These are phyloP conservation scores for Rhyacophila evoluta DNA, from an alignment of 2,888 invertebrate species.

Conservation along the genomic window DNA sequence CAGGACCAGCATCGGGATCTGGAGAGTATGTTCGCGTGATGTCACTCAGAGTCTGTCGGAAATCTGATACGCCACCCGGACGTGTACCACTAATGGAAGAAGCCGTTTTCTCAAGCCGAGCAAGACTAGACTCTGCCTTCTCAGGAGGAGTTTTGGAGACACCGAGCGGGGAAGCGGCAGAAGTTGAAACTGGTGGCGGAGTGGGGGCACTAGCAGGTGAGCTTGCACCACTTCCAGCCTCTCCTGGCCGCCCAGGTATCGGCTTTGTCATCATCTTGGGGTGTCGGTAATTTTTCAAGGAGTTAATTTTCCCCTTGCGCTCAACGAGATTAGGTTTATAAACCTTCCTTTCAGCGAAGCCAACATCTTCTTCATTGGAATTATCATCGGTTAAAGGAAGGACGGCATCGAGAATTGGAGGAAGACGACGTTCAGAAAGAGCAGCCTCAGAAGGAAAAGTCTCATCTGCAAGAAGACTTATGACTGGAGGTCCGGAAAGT, in stretches of 20 bases:
- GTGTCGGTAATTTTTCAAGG: conserved; percentile 68
- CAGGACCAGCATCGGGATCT: conserved; percentile 58
- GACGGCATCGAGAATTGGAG: conserved; percentile 34
- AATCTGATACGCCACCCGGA: conserved; percentile 66
- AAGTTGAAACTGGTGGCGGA: conserved; percentile 58
- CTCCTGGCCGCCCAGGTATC: not conserved
- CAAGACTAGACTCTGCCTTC: conserved; percentile 63
- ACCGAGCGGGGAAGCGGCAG: not conserved
- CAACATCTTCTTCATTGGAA: conserved; percentile 54
- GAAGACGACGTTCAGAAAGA: conserved; percentile 43
- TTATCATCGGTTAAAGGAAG: conserved; percentile 49
- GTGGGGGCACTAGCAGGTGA: conserved; percentile 56
- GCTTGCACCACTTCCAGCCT: conserved; percentile 6
- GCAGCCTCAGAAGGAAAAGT: conserved; percentile 49
- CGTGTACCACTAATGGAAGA: conserved; percentile 62
- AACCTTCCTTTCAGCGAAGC: conserved; percentile 55
- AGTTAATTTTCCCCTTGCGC: conserved; percentile 63
- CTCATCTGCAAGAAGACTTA: conserved; percentile 49
- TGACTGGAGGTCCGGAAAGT: conserved; percentile 34
- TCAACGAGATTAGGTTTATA: conserved; percentile 57
- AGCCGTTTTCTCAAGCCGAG: conserved; percentile 65
- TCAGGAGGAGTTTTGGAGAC: conserved; percentile 12
- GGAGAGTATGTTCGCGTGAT: conserved; percentile 69
- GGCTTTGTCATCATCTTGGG: conserved; percentile 58
- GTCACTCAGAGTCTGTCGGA: conserved; percentile 66